Percentiles rank a stretch among this genome's conserved stretches.
Evolutionary conservation across 1,140 invertebrate species (phyloP).

Genomic region (Lepidurus arcticus): DNA sequence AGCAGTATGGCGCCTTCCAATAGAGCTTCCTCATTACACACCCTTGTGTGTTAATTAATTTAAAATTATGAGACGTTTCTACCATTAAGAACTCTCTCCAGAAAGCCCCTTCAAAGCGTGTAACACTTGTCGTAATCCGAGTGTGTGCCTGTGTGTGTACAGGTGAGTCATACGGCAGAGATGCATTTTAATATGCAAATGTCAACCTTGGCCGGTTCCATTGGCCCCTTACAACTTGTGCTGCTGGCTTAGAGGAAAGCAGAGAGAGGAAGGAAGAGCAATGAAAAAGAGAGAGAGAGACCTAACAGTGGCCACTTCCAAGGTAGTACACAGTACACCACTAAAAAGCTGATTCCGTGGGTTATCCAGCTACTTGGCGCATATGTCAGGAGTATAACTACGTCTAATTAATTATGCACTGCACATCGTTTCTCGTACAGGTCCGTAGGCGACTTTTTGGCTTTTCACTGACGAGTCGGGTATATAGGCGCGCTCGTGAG

Average conservation of each 20-base stretch:
- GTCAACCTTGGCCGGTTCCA: slow-evolving; percentile 20
- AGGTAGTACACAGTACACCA: not conserved
- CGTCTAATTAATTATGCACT: slow-evolving; percentile 4
- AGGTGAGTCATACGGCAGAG: not conserved
- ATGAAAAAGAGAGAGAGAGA: not conserved
- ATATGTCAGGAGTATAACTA: not conserved
- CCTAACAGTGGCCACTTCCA: not conserved
- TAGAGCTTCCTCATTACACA: slow-evolving; percentile 21
- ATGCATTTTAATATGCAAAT: slow-evolving; percentile 3
- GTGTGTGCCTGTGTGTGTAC: too few species aligned
- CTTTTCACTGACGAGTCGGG: not conserved
- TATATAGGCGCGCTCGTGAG: too few species aligned
- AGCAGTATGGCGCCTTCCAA: slow-evolving; percentile 17
- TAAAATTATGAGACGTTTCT: slow-evolving; percentile 22
- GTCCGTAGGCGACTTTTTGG: not conserved
- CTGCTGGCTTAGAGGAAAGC: not conserved
- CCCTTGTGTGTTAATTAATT: slow-evolving; percentile 22
- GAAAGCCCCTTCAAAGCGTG: not conserved
- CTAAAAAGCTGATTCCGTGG: not conserved
- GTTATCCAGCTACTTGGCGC: slow-evolving; percentile 7
- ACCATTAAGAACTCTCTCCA: not conserved
- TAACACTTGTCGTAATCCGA: not conserved
- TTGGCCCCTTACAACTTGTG: not conserved
- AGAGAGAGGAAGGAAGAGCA: not conserved
- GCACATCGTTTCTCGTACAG: not conserved